Evolutionary conservation across 2,888 invertebrate species (phyloP).

Genomic region (Pyrgus malvae): DNA sequence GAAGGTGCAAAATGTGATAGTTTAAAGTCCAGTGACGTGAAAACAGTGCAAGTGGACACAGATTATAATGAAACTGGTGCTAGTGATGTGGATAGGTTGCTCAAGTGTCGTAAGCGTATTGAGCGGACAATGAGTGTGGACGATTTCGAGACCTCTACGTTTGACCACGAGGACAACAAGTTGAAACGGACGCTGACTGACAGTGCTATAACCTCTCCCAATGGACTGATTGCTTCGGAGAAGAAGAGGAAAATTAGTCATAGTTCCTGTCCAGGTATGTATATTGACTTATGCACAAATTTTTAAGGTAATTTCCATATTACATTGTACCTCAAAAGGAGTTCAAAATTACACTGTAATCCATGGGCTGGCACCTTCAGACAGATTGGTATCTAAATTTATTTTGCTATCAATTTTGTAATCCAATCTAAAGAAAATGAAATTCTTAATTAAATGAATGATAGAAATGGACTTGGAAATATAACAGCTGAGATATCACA

Average conservation of each 20-base stretch:
- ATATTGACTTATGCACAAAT: conserved; percentile 34
- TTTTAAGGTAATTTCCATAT: conserved; percentile 19
- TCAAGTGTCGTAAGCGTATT: conserved; percentile 62
- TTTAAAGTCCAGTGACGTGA: conserved; percentile 61
- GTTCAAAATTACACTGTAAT: too few relatives aligned
- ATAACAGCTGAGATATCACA: too few relatives aligned
- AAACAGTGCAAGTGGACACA: conserved; percentile 60
- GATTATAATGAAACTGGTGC: conserved; percentile 64
- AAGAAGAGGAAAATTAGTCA: conserved; percentile 85
- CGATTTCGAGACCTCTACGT: conserved; percentile 40
- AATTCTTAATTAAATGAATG: too few relatives aligned
- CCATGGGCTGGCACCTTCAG: too few relatives aligned
- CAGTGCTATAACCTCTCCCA: conserved; percentile 75
- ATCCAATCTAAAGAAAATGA: too few relatives aligned
- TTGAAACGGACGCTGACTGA: conserved; percentile 75
- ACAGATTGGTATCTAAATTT: too few relatives aligned
- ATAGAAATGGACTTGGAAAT: too few relatives aligned
- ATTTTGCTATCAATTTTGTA: too few relatives aligned
- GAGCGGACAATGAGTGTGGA: conserved; percentile 71
- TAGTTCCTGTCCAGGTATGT: conserved; percentile 77
- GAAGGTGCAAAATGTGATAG: conserved; percentile 66
- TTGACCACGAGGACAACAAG: conserved; percentile 46
- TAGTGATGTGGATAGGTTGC: conserved; percentile 67
- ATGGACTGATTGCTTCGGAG: conserved; percentile 83
- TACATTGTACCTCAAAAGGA: too few relatives aligned